These are phyloP conservation scores for Eurypyga helias DNA, from an alignment of 2,113 vertebrate genomes.

Conservation along the genomic window DNA sequence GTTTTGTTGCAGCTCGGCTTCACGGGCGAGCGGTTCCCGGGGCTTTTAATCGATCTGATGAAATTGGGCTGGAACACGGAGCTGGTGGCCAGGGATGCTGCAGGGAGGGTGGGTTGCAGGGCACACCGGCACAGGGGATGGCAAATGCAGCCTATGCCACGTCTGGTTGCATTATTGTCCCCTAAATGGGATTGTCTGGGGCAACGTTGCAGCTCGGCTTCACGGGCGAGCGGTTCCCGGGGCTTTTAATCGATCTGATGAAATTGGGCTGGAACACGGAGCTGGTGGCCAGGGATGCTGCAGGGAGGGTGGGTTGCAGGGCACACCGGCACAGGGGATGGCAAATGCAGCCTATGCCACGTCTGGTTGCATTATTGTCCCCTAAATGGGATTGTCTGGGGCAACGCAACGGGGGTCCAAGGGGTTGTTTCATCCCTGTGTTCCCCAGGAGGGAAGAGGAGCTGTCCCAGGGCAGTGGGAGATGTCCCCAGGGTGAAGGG, in stretches of 20 bases:
- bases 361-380: too few relatives aligned
- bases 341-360: too few relatives aligned
- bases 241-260: accelerated
- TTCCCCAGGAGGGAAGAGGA: neutral
- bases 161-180: too few relatives aligned
- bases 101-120: neutral
- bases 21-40: accelerated
- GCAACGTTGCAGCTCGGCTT: neutral
- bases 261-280: accelerated
- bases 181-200: neutral
- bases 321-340: accelerated
- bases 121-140: accelerated
- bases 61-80: accelerated
- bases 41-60: accelerated
- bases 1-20: neutral
- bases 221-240: accelerated
- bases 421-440: neutral
- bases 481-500: neutral
- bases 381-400: neutral
- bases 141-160: too few relatives aligned
- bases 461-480: neutral
- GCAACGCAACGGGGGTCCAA: accelerated
- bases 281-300: neutral
- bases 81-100: neutral
- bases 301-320: neutral